These are phyloP conservation scores for Athripsodes cinereus DNA, from an alignment of 2,888 invertebrate species.

Conservation along the genomic window DNA sequence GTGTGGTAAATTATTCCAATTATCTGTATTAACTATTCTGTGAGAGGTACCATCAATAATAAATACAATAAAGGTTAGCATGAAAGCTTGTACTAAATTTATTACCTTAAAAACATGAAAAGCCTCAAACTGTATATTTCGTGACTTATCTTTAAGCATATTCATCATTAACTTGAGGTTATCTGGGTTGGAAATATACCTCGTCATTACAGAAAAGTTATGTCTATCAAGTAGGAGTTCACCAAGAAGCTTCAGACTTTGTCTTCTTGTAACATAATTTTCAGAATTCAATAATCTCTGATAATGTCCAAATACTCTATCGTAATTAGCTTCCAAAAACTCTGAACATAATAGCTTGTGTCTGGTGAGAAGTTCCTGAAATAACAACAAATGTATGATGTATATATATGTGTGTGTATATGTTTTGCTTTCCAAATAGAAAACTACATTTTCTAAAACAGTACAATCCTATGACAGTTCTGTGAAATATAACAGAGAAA, in stretches of 20 bases:
- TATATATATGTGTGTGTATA: too few species aligned
- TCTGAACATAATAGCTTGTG: constrained; percentile 96
- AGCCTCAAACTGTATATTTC: constrained; percentile 99
- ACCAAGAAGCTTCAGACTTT: constrained; percentile 95
- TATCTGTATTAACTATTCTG: too few species aligned
- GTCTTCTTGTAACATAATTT: constrained; percentile 98
- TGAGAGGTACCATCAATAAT: too few species aligned
- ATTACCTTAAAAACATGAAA: constrained; percentile 99
- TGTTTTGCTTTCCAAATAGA: too few species aligned
- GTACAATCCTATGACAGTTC: too few species aligned
- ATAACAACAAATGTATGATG: constrained; percentile 29
- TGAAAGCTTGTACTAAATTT: not conserved
- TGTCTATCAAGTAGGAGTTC: constrained; percentile 97
- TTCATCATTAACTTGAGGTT: constrained; percentile 99
- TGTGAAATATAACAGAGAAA: too few species aligned
- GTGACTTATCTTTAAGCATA: constrained; percentile 97
- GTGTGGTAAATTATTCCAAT: too few species aligned
- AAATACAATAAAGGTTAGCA: too few species aligned
- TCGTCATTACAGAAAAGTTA: constrained; percentile 97
- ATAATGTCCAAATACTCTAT: constrained; percentile 95
- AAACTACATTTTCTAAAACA: too few species aligned
- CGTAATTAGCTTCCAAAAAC: constrained; percentile 98
- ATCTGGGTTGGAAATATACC: constrained; percentile 99
- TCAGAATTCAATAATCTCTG: constrained; percentile 96
- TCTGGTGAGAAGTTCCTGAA: constrained; percentile 85